Percentiles rank a stretch among this genome's conserved stretches.
phyloP scores from a whole-genome alignment of 2,797 vertebrate species.

The Scarus forsteni region DNA sequence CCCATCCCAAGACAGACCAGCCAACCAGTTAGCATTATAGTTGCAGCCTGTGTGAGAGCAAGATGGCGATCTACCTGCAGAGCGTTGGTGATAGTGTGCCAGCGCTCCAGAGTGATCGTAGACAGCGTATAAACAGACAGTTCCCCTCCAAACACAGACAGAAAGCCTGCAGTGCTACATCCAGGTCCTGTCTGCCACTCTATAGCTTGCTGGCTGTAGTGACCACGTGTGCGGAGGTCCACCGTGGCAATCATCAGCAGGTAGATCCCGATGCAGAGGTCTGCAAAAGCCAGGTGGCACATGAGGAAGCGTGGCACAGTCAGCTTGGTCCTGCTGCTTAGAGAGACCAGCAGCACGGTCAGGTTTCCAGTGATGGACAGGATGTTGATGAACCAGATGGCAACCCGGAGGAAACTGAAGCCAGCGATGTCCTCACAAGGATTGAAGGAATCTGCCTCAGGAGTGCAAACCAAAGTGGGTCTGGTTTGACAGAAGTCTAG shows the following conservation, averaged over 20 bases:
- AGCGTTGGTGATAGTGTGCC: constrained; percentile 92
- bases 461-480: constrained; percentile 82
- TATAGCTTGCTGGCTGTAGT: constrained; percentile 91
- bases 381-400: constrained; percentile 91
- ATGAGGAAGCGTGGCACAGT: constrained; percentile 92
- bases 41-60: constrained; percentile 82
- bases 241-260: constrained; percentile 90
- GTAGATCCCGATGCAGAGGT: constrained; percentile 91
- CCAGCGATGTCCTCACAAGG: constrained; percentile 91
- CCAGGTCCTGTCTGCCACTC: constrained; percentile 91
- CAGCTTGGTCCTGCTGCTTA: constrained; percentile 86
- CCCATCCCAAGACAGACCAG: constrained; percentile 85
- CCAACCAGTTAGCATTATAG: constrained; percentile 89
- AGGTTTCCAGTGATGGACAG: constrained; percentile 88
- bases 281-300: constrained; percentile 92
- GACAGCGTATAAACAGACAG: constrained; percentile 91
- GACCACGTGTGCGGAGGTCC: constrained; percentile 85
- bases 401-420: constrained; percentile 88
- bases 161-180: constrained; percentile 88
- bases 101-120: constrained; percentile 89
- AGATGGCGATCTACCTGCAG: constrained; percentile 87
- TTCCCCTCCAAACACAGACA: constrained; percentile 91
- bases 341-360: constrained; percentile 86
- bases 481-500: constrained; percentile 63
- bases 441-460: constrained; percentile 89